Evolutionary conservation across 35 echinoderm and acorn worm genomes (phyloP).

Genomic region (Apostichopus japonicus): DNA sequence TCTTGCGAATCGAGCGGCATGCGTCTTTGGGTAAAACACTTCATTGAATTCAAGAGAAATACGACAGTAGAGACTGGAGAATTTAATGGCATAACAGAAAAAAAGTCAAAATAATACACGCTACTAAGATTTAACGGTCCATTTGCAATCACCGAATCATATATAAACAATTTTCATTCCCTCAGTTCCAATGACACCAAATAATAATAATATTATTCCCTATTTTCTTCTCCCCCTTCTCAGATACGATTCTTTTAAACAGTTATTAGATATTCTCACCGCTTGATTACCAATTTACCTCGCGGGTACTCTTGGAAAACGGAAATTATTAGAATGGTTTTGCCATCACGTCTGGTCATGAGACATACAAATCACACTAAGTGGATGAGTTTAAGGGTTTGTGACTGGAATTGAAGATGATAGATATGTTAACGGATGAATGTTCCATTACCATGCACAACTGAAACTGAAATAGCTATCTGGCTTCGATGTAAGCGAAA

Average conservation of each 20-base stretch:
- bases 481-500: not conserved
- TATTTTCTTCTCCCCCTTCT: not conserved
- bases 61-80: not conserved
- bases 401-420: not conserved
- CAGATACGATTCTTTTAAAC: constrained; percentile 28
- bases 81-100: not conserved
- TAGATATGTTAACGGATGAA: not conserved
- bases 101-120: constrained; percentile 12
- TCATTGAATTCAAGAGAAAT: constrained; percentile 6
- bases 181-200: not conserved
- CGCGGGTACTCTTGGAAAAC: constrained; percentile 1
- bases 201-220: constrained; percentile 14
- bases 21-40: constrained; percentile 27
- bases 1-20: not conserved
- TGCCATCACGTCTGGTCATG: constrained; percentile 7
- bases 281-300: constrained; percentile 43
- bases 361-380: constrained; percentile 35
- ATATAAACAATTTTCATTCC: constrained; percentile 16
- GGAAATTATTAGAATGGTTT: constrained; percentile 43
- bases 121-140: constrained; percentile 12
- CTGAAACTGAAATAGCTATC: not conserved
- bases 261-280: constrained; percentile 1
- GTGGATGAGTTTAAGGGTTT: not conserved
- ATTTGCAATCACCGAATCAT: constrained; percentile 15
- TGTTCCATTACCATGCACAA: not conserved